Base-by-base conservation (phyloP, 1,140 invertebrate genomes). In the Nephila pilipes region DNA sequence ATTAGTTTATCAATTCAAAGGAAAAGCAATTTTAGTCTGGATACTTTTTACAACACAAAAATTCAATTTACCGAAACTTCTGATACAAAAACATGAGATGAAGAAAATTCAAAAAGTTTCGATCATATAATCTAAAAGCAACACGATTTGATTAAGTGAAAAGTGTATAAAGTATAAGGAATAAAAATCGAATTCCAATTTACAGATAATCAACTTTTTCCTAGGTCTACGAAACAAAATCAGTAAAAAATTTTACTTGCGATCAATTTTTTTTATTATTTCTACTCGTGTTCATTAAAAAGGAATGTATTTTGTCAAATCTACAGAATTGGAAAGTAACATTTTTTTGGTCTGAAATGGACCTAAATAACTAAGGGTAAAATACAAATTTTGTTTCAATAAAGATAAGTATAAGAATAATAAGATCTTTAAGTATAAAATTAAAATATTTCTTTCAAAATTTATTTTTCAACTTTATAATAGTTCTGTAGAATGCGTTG, bases 161-260 rank as follows among this genome's bases (percentile, higher is more conserved):
- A 79, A 79, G 69, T 16, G 16, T 32, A 16, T 36, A 14, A 36
- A 29, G 32, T 36, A 79, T 25, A 14, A 22, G 16, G 32, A 79
- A 79, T 79, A 79, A 79, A 79, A 79, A 79, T 79, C 69, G 69
- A 79, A 79, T 79, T 79, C 69, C 69, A 79, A 79, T 79, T 79
- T 79, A 32, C 32, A 79, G 69, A 79, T 79, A 60, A 60, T 60
- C 58, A 60, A 60, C 14, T 60, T 60, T 60, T 60, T n/a, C n/a
- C n/a, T 60, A 22, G 58, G 20, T 60, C 8, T 22, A 22, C 6
- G n/a, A 60, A 60, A 8, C n/a, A 60, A 60, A 60, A 60, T 6
- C 29, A 79, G n/a, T 25, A 12, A 8, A 36, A 79, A 79, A 79
- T 25, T 1, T 36, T n/a, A 10, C 1, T 25, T 32, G 18, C 32